These are phyloP conservation scores for Aelia acuminata DNA, from an alignment of 2,888 invertebrate genomes.

Conservation along the genomic window DNA sequence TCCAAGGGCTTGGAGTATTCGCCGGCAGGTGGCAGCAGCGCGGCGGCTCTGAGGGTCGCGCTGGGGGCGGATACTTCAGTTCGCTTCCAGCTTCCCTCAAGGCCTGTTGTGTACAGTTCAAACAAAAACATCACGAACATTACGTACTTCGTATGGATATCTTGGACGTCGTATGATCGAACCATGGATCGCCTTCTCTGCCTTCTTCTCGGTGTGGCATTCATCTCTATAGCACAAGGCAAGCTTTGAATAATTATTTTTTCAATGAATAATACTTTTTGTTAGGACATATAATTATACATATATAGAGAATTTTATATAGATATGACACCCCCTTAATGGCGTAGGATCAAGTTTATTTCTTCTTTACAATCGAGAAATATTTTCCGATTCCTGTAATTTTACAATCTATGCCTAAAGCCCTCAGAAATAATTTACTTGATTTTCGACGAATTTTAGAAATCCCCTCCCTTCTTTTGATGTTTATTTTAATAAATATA, in stretches of 20 bases:
- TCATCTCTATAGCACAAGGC: slow-evolving; percentile 40
- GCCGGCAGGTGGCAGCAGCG: background rate
- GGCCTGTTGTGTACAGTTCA: background rate
- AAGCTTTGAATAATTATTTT: background rate
- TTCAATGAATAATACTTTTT: background rate
- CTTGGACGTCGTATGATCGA: slow-evolving; percentile 18
- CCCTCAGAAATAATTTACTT: background rate
- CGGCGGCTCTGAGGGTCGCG: background rate
- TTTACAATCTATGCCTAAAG: too few species aligned
- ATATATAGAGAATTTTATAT: background rate
- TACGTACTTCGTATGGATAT: slow-evolving; percentile 45
- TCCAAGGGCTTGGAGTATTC: background rate
- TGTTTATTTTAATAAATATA: background rate
- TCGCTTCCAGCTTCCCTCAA: slow-evolving; percentile 8
- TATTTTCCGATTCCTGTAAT: too few species aligned
- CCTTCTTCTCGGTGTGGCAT: background rate
- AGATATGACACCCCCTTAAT: background rate
- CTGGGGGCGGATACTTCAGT: slow-evolving; percentile 20
- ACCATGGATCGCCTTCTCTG: slow-evolving; percentile 28
- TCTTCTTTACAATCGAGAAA: too few species aligned
- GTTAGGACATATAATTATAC: background rate
- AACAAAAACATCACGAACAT: background rate
- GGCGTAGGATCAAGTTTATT: background rate
- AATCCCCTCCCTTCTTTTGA: background rate
- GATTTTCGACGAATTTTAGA: background rate